These are phyloP conservation scores for Ctenodactylus gundi DNA, from an alignment of 2,113 vertebrate species.

Conservation along the genomic window DNA sequence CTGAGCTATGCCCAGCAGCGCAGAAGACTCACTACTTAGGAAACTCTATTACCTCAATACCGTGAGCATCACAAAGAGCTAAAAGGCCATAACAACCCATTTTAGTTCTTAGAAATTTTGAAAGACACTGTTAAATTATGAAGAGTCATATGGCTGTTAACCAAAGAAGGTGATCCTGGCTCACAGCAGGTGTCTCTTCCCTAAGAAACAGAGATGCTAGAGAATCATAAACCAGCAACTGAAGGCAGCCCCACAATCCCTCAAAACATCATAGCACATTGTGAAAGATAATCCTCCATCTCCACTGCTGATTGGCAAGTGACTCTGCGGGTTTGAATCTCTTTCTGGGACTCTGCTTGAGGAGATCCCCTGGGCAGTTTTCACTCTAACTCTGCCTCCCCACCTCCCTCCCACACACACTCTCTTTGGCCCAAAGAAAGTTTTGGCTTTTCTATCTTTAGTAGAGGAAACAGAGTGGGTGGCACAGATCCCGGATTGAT, in stretches of 20 bases:
- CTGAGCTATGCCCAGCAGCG: neutral
- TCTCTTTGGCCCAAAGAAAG: neutral
- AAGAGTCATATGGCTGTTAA: neutral
- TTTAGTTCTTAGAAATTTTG: constrained; percentile 37
- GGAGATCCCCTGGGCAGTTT: neutral
- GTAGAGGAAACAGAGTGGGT: neutral
- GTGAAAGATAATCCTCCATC: neutral
- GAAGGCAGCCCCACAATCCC: neutral
- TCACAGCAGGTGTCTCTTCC: neutral
- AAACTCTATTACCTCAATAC: neutral
- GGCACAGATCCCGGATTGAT: neutral
- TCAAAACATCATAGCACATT: neutral
- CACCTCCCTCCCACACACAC: neutral
- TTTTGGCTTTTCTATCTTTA: neutral
- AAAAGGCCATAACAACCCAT: neutral
- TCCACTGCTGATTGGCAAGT: neutral
- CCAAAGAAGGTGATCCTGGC: neutral
- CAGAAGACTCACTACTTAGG: constrained; percentile 19
- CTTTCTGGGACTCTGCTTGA: neutral
- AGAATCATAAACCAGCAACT: neutral
- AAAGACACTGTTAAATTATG: neutral
- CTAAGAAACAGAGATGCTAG: neutral
- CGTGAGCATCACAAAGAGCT: neutral
- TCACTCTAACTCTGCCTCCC: neutral
- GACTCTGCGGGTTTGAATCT: neutral